Base-by-base conservation (phyloP, 2,113 vertebrate species). In the Campylorhamphus procurvoides region DNA sequence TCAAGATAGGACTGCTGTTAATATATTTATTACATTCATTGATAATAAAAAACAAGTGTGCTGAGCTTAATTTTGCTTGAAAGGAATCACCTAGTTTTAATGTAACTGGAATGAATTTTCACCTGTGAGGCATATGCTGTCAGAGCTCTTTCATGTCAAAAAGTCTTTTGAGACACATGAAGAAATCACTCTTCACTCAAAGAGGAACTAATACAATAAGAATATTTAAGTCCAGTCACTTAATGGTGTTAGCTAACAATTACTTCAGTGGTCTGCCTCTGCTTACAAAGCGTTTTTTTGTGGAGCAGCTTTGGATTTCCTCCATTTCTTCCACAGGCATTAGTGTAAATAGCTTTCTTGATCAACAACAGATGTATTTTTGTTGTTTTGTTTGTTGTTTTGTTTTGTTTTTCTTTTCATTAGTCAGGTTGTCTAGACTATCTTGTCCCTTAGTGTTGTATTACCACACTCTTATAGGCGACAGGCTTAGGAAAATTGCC, bases 41-140 rank as follows among this genome's bases (percentile, higher is more conserved):
- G 25, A 4, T 84, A 71, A 60, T 64, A 75, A 71, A 87, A 92
- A 89, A 18, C 18, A 60, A 73, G 12, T 53, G 23, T 69, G 10
- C 31, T n/a, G 28, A 74, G 23, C 7, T 50, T 90, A 73, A 80
- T 90, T 95, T 86, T 86, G 7, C n/a, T 86, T 63, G 10, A 64
- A 89, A 40, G 37, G 31, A 81, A 77, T 81, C 20, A 55, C 12
- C 23, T 74, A 84, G 14, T 83, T 84, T 89, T 60, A 64, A 62
- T 74, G 50, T 84, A 77, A 66, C 24, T 47, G 50, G 40, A 84
- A 83, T 62, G 39, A 79, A 79, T 96, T 94, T 94, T 92, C 67
- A 90, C 40, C 49, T 68, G 10, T 46, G 35, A 72, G 20, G 33
- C 52, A 66, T 71, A 71, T 89, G 78, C n/a, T 72, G 42, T 84